Evolutionary conservation across 2,797 vertebrate genomes (phyloP), one percentile per base, ranked within the genome.

Genomic region (Picus viridis): DNA sequence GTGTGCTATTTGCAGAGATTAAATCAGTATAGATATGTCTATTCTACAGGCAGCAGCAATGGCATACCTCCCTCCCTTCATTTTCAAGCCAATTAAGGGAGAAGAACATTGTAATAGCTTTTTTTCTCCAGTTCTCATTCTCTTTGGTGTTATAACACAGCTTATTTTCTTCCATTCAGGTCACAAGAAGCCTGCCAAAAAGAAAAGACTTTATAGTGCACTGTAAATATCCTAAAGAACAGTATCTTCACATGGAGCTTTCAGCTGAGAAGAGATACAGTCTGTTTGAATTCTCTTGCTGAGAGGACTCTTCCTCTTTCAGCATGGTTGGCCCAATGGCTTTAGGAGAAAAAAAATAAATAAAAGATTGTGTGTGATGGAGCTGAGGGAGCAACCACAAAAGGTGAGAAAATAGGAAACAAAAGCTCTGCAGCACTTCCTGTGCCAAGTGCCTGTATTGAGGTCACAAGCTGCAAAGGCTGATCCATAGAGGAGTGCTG

Each of bases 1-100:
- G 77, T 78, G 81, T 85, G 73, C 89, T 95, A 96, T 90, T 95
- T 95, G 91, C 90, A 92, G 86, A 73, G 9, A 77, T 62, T 64
- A 81, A 88, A 93, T 83, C 22, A 85, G 90, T 88, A 90, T 81
- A 86, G 92, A 80, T 78, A 87, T 10, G 3, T 81, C 82, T 91
- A 74, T 65, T 78, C 49, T 86, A 93, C 61, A 68, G 39, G 71
- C 92, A 91, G 71, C 56, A 77, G 58, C 67, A 87, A 65, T 45
- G 82, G 87, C 47, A 72, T 71, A 77, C 54, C 4, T 0, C 1
- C 56, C 64, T 70, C 8, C 68, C 10, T 83, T 68, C 26, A 56
- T 88, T 95, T 93, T 79, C 83, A 91, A 90, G 73, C n/a, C 81
- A 94, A 72, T 94, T 93, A 91, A 81, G 61, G 2, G 5, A 92